Evolutionary conservation across 2,113 vertebrate genomes (phyloP), one percentile per base, ranked within the genome.

Genomic region (Trematomus loennbergii): DNA sequence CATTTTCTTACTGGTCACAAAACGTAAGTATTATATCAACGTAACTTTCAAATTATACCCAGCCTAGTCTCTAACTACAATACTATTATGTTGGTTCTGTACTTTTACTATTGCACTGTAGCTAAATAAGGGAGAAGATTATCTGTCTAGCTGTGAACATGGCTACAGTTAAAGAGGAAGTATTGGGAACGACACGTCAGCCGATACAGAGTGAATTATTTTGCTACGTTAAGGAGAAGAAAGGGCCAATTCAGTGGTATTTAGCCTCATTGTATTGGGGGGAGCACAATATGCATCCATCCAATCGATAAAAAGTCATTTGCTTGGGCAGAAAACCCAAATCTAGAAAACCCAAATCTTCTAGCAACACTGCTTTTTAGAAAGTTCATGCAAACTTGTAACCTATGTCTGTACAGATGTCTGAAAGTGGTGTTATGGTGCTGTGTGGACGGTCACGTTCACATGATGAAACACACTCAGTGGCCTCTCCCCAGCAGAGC

Each of bases 391-490:
- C n/a, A 7, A 5, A 45, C 3, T 18, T 59, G 29, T 33, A 29
- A n/a, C 15, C 64, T 12, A 0, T 9, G 17, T 40, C 29, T 43
- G 12, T 8, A 22, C 40, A 48, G 64, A 57, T 61, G 64, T 70
- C 46, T 73, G 13, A 82, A 29, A 13, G 46, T 8, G 36, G 22
- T 22, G 18, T 43, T 48, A 33, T 17, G 36, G 15, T 8, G 12
- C 3, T 29, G 9, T 20, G 43, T 20, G 40, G 9, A 16, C n/a
- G 48, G 46, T 75, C 57, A 87, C 45, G 65, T 46, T 72, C 22
- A 60, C 49, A 13, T 63, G 55, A 48, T 70, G n/a, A 5, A 73
- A 54, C 84, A 73, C 82, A 83, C 79, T 40, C 55, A 2, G 52
- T 62, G 73, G 69, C 75, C 73, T 53, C 22, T 70, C 48, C 15